Evolutionary conservation across 2,113 vertebrate species (phyloP), one percentile per base, ranked within the genome.

Genomic region (Solenodon paradoxus): DNA sequence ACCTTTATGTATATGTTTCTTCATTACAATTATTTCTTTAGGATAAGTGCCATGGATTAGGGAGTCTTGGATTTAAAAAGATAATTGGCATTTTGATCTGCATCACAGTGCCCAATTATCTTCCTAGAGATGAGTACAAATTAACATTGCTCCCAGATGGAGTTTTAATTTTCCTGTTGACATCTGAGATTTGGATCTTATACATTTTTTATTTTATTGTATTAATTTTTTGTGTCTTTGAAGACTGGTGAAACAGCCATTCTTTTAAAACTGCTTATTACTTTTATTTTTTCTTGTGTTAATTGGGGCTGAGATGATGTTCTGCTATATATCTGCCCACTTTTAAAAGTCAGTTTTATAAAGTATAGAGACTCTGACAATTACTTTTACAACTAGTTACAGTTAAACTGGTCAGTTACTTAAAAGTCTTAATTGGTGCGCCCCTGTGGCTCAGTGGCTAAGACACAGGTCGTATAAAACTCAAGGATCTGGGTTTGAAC

Each of bases 371-470:
- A n/a, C n/a, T 72, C 64, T 57, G 90, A 66, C 30, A 84, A 55
- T 88, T 64, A 64, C 51, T 96, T 95, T 90, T 96, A 95, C 51
- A 84, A 75, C 79, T n/a, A 83, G n/a, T 35, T 88, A 26, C 17
- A 26, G n/a, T n/a, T n/a, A n/a, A n/a, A n/a, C n/a, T n/a, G n/a
- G n/a, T n/a, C n/a, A n/a, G n/a, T n/a, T n/a, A n/a, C n/a, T n/a
- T n/a, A n/a, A n/a, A n/a, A n/a, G n/a, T n/a, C n/a, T n/a, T n/a
- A n/a, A n/a, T n/a, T n/a, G n/a, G n/a, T n/a, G n/a, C n/a, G n/a
- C n/a, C n/a, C n/a, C n/a, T n/a, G n/a, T n/a, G n/a, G n/a, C n/a
- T n/a, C n/a, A n/a, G n/a, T n/a, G n/a, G n/a, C n/a, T n/a, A n/a
- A n/a, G n/a, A n/a, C n/a, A n/a, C n/a, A n/a, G n/a, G n/a, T n/a